A percentile compares a stretch with the other conserved stretches of the same genome.
phyloP scores from a whole-genome alignment of 2,888 invertebrate species.

The Automeris io region DNA sequence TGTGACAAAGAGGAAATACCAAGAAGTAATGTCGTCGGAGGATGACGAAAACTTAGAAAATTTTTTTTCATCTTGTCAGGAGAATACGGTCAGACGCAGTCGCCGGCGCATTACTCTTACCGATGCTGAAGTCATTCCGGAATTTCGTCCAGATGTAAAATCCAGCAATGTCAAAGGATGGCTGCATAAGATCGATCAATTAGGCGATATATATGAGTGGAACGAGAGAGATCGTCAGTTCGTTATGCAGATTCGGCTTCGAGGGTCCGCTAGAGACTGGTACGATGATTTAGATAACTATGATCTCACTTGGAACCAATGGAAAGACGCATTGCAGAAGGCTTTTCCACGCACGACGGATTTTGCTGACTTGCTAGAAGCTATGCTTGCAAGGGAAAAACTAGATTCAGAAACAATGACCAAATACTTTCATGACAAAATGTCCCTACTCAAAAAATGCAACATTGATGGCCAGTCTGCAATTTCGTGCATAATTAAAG shows the following conservation, averaged over 20 bases:
- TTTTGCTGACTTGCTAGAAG: constrained; percentile 25
- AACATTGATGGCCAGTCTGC: constrained; percentile 16
- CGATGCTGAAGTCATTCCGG: constrained; percentile 16
- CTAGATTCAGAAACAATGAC: constrained; percentile 24
- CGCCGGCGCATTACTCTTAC: too few relatives aligned
- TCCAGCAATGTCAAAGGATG: constrained; percentile 17
- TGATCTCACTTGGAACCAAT: too few relatives aligned
- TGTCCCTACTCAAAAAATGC: constrained; percentile 22
- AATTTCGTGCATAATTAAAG: constrained; percentile 18
- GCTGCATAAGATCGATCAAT: constrained; percentile 27
- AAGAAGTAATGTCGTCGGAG: too few relatives aligned
- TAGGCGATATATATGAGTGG: constrained; percentile 26
- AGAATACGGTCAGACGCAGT: too few relatives aligned
- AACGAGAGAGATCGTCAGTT: constrained; percentile 12
- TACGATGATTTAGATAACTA: constrained; percentile 26
- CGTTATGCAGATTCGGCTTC: constrained; percentile 20
- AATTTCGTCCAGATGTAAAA: constrained; percentile 17
- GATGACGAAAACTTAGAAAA: too few relatives aligned
- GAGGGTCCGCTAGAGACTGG: constrained; percentile 22
- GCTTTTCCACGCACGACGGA: constrained; percentile 23
- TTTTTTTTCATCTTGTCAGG: too few relatives aligned
- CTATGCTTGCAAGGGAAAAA: constrained; percentile 23
- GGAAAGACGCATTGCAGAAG: constrained; percentile 19
- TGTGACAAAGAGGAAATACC: too few relatives aligned
- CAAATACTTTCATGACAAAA: constrained; percentile 25